These are phyloP conservation scores for Orthonyx spaldingii DNA, from an alignment of 2,113 vertebrate species.

Conservation along the genomic window DNA sequence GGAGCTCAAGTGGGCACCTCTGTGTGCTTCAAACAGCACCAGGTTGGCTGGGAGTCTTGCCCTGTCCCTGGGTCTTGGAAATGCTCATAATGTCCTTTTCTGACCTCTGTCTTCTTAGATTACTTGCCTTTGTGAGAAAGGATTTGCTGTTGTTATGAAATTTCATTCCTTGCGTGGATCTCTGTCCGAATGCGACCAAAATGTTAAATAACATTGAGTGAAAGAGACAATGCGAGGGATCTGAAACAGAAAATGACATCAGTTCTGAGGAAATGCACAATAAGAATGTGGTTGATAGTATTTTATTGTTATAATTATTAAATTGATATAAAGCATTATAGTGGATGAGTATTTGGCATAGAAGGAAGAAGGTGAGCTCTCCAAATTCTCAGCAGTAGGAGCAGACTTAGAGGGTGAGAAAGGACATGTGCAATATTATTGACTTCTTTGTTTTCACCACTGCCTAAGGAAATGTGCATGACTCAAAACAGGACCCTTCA, in stretches of 20 bases:
- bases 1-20: background rate
- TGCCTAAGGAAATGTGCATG: background rate
- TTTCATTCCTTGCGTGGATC: background rate
- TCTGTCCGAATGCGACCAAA: fast-evolving
- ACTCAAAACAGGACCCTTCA: background rate
- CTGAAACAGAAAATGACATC: background rate
- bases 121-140: background rate
- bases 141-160: background rate
- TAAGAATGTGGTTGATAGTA: background rate
- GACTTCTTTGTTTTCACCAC: background rate
- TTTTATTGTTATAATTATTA: background rate
- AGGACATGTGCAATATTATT: background rate
- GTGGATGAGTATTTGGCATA: background rate
- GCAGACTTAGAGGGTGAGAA: background rate
- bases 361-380: background rate
- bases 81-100: background rate
- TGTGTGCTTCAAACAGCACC: background rate
- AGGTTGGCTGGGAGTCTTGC: background rate
- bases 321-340: background rate
- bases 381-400: background rate
- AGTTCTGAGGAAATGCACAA: background rate
- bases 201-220: background rate
- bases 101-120: background rate
- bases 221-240: background rate
- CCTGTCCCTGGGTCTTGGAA: background rate